These are phyloP conservation scores for Phrixothrix hirtus DNA, from an alignment of 2,888 invertebrate genomes.

Conservation along the genomic window DNA sequence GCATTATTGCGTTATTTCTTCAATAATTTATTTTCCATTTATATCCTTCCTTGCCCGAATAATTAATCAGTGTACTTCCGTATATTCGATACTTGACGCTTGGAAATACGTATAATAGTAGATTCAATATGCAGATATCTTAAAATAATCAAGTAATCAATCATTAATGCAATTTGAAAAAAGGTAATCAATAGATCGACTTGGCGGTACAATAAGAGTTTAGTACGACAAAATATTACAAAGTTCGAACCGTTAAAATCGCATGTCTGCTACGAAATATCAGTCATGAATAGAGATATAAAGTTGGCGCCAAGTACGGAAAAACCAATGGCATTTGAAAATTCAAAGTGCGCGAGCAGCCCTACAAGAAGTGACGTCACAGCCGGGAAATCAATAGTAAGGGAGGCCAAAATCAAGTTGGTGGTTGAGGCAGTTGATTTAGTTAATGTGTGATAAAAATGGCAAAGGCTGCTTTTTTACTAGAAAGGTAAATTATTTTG, in stretches of 20 bases:
- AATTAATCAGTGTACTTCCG: too few species aligned
- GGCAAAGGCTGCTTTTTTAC: slow-evolving; percentile 73
- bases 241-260: slow-evolving; percentile 18
- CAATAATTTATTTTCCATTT: too few species aligned
- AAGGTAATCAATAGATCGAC: slow-evolving; percentile 17
- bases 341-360: slow-evolving; percentile 38
- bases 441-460: slow-evolving; percentile 72
- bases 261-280: slow-evolving; percentile 31
- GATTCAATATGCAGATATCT: too few species aligned
- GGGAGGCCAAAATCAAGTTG: slow-evolving; percentile 49
- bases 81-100: too few species aligned
- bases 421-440: slow-evolving; percentile 42
- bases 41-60: too few species aligned
- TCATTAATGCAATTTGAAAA: too few species aligned
- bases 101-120: too few species aligned
- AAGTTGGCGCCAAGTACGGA: slow-evolving; percentile 49
- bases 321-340: slow-evolving; percentile 41
- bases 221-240: slow-evolving; percentile 13
- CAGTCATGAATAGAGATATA: slow-evolving; percentile 45
- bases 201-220: slow-evolving; percentile 9
- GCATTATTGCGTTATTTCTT: too few species aligned
- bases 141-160: too few species aligned
- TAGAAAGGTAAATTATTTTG: slow-evolving; percentile 59
- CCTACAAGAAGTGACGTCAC: slow-evolving; percentile 43
- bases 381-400: slow-evolving; percentile 47